phyloP scores from a whole-genome alignment of 1,140 invertebrate genomes.

The Aphaenogaster floridana region DNA sequence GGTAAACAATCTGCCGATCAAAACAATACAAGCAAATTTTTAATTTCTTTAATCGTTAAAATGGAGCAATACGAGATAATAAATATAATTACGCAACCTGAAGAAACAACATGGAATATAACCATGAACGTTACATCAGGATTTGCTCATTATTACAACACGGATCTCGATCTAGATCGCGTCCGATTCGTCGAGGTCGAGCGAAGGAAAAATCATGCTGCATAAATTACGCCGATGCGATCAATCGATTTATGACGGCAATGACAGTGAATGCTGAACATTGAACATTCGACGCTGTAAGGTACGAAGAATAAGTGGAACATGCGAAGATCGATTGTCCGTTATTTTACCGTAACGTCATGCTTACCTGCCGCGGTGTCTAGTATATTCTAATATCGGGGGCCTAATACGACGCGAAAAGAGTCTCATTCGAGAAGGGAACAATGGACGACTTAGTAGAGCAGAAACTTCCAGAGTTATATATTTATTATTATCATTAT shows the following conservation, averaged over 20 bases:
- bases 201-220: background rate
- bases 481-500: conserved; percentile 31
- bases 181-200: background rate
- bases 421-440: background rate
- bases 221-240: background rate
- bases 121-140: background rate
- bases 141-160: background rate
- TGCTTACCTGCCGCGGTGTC: background rate
- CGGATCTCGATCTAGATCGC: background rate
- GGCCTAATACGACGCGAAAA: background rate
- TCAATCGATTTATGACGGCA: background rate
- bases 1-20: background rate
- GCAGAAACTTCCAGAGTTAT: conserved; percentile 1
- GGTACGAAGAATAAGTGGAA: conserved; percentile 72
- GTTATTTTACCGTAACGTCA: conserved; percentile 79
- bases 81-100: background rate
- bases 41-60: background rate
- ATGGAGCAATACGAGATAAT: background rate
- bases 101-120: background rate
- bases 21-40: background rate
- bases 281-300: conserved; percentile 15
- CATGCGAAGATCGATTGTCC: conserved; percentile 75
- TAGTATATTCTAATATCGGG: conserved; percentile 2
- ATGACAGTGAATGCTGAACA: conserved; percentile 3
- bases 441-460: conserved; percentile 4